phyloP scores from a whole-genome alignment of 2,113 vertebrate genomes.

The Indicator indicator region DNA sequence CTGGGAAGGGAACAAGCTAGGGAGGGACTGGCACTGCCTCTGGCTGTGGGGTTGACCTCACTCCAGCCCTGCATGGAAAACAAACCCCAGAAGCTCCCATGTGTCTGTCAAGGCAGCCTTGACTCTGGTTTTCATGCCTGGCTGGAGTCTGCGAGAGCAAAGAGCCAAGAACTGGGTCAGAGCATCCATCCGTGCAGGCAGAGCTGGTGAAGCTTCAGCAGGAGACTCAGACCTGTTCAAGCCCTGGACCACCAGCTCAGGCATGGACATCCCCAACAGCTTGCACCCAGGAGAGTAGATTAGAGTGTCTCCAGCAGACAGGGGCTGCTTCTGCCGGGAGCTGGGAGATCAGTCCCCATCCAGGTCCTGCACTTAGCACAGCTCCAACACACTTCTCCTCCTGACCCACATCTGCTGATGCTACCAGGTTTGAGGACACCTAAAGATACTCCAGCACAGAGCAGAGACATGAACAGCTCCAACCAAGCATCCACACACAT shows the following conservation, averaged over 20 bases:
- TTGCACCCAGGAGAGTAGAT: neutral
- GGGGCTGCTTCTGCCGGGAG: neutral
- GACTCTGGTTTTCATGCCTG: slow-evolving; percentile 18
- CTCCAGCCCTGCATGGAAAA: neutral
- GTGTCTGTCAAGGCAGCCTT: neutral
- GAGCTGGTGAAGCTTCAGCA: neutral
- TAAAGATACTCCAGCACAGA: fast-evolving
- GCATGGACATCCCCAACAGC: fast-evolving
- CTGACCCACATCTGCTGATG: fast-evolving
- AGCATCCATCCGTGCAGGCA: slow-evolving; percentile 3
- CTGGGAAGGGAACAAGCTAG: neutral
- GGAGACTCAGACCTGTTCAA: neutral
- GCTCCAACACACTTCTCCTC: neutral
- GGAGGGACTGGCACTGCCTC: neutral
- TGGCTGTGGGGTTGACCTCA: neutral
- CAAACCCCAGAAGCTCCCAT: neutral
- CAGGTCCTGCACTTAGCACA: neutral
- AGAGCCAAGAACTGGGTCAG: slow-evolving; percentile 36
- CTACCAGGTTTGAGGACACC: fast-evolving
- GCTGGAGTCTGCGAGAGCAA: neutral
- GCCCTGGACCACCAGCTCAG: neutral
- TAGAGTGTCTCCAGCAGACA: neutral
- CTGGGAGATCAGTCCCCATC: neutral
- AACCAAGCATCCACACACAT: neutral
- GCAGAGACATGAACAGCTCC: fast-evolving